Evolutionary conservation across 2,113 vertebrate species (phyloP).

Genomic region (Rhipidura dahli): DNA sequence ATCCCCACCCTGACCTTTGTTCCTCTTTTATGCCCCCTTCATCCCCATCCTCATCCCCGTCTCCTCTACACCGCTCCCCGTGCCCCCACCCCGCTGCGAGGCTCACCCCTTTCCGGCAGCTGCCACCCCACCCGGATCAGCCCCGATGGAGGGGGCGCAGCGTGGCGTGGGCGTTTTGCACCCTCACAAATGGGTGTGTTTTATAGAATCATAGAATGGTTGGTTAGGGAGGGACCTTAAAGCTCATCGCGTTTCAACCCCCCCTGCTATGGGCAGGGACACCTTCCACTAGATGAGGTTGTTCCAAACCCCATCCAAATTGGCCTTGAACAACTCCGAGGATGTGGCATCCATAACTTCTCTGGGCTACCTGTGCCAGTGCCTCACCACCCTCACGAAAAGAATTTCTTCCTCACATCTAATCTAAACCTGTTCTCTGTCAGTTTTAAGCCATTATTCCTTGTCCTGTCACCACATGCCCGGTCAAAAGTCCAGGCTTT

Average conservation of each 20-base stretch:
- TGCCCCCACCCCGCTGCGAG: neutral
- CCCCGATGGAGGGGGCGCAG: neutral
- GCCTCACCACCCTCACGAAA: neutral
- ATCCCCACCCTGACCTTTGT: neutral
- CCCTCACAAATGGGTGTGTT: neutral
- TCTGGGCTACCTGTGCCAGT: neutral
- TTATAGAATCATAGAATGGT: neutral
- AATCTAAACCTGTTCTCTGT: neutral
- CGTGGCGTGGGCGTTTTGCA: neutral
- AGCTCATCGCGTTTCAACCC: neutral
- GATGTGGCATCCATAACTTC: neutral
- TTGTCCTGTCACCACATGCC: neutral
- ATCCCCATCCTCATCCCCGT: neutral
- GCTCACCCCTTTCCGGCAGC: neutral
- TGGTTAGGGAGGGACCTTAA: neutral
- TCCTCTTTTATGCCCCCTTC: neutral
- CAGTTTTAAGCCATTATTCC: neutral
- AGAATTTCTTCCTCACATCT: neutral
- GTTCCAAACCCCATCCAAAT: neutral
- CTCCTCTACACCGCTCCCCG: neutral
- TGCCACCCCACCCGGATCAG: rapidly evolving
- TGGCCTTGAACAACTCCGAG: neutral
- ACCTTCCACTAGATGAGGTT: neutral
- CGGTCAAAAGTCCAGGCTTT: neutral
- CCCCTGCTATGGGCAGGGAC: neutral